These are phyloP conservation scores for Phycodurus eques DNA, from an alignment of 2,113 vertebrate species.

Conservation along the genomic window DNA sequence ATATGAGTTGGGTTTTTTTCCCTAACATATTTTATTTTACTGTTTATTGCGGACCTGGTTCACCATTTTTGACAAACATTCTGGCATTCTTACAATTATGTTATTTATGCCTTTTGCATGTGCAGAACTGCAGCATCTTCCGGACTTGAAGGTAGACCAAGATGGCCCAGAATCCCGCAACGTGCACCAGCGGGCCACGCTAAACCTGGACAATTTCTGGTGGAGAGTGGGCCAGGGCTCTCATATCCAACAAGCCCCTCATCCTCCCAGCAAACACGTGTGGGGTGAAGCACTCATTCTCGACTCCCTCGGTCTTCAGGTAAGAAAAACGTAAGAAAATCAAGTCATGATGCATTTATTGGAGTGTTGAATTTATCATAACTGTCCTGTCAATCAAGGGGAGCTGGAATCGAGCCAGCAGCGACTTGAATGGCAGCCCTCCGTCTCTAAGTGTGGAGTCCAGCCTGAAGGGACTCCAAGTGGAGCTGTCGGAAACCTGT, in stretches of 20 bases:
- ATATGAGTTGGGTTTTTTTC: not conserved
- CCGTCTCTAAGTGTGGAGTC: conserved; percentile 83
- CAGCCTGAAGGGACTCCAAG: conserved; percentile 84
- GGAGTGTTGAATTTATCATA: not conserved
- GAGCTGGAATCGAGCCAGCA: conserved; percentile 82
- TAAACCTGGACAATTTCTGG: conserved; percentile 90
- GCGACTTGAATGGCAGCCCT: conserved; percentile 67
- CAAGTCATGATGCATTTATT: not conserved
- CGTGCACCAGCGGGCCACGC: conserved; percentile 81
- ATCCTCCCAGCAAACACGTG: conserved; percentile 91
- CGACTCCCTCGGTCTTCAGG: conserved; percentile 88
- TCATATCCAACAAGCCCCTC: conserved; percentile 92
- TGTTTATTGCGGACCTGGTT: not conserved
- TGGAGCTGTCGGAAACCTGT: conserved; percentile 90
- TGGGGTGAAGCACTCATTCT: conserved; percentile 95
- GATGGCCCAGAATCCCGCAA: conserved; percentile 79
- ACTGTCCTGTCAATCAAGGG: conserved; percentile 69
- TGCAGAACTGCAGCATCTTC: conserved; percentile 73
- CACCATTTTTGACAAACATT: not conserved
- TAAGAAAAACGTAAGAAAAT: conserved; percentile 37
- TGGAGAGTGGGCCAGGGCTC: conserved; percentile 97
- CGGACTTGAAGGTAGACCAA: conserved; percentile 69
- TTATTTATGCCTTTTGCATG: conserved; percentile 1
- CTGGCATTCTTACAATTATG: not conserved
- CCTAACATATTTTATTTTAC: not conserved